phyloP scores from a whole-genome alignment of 2,888 invertebrate species.

The Cylloceria caligata region DNA sequence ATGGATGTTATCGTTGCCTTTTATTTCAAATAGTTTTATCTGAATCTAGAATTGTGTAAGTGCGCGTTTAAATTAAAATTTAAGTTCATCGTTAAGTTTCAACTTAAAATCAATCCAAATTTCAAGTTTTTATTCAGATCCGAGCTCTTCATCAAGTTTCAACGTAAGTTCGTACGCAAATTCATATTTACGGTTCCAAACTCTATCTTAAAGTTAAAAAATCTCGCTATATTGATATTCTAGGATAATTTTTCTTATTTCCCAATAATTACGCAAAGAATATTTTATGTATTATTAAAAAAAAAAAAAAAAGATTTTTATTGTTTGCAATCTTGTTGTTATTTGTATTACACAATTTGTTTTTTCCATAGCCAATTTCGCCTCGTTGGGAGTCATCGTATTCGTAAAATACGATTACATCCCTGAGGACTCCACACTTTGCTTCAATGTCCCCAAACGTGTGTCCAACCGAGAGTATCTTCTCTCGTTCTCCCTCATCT shows the following conservation, averaged over 20 bases:
- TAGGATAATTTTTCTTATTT: background rate
- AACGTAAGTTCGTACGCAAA: too few species aligned
- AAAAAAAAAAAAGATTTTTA: too few species aligned
- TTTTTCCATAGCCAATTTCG: background rate
- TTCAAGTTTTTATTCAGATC: too few species aligned
- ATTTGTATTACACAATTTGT: background rate
- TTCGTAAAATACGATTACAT: constrained; percentile 27
- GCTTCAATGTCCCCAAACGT: constrained; percentile 63
- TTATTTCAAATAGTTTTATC: too few species aligned
- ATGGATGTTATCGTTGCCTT: too few species aligned
- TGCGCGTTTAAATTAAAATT: too few species aligned
- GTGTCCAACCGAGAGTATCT: constrained; percentile 42
- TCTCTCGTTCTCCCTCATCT: constrained; percentile 35
- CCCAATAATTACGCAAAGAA: background rate
- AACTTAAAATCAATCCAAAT: too few species aligned
- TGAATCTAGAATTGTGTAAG: too few species aligned
- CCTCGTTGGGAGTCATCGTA: background rate
- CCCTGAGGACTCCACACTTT: constrained; percentile 57
- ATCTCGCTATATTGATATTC: background rate
- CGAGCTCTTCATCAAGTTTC: too few species aligned
- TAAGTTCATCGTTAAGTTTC: too few species aligned
- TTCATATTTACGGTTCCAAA: too few species aligned
- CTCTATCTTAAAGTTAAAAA: background rate
- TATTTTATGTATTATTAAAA: background rate
- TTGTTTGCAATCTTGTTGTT: too few species aligned